phyloP scores from a whole-genome alignment of 2,888 invertebrate species.

The Embidobia sp. region DNA sequence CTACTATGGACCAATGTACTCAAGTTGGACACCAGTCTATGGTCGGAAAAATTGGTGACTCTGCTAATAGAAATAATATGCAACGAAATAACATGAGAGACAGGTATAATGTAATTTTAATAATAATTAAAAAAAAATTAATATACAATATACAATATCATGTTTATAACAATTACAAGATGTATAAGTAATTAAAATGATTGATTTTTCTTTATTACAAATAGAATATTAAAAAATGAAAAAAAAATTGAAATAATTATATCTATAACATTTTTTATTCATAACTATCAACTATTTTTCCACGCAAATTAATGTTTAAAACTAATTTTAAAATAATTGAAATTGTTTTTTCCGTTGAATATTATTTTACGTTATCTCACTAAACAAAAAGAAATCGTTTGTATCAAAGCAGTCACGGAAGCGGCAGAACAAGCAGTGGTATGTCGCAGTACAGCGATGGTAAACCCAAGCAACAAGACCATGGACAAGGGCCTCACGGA shows the following conservation, averaged over 20 bases:
- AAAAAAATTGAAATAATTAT: no score
- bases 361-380: background rate
- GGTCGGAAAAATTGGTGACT: constrained; percentile 76
- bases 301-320: no score
- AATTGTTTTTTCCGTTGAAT: no score
- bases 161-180: no score
- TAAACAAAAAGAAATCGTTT: constrained; percentile 27
- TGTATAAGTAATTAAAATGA: no score
- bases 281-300: no score
- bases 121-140: no score
- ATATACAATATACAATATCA: background rate
- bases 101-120: constrained; percentile 68
- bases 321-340: no score
- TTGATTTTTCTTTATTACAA: no score
- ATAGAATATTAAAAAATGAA: no score
- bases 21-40: constrained; percentile 84
- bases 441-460: constrained; percentile 78
- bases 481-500: constrained; percentile 69
- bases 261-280: no score
- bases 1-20: constrained; percentile 92
- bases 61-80: constrained; percentile 74
- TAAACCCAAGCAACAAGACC: constrained; percentile 68
- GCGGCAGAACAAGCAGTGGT: constrained; percentile 73
- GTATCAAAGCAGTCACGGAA: constrained; percentile 71
- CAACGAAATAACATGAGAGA: constrained; percentile 76